Evolutionary conservation across 2,113 vertebrate species (phyloP).

Genomic region (Natator depressus): DNA sequence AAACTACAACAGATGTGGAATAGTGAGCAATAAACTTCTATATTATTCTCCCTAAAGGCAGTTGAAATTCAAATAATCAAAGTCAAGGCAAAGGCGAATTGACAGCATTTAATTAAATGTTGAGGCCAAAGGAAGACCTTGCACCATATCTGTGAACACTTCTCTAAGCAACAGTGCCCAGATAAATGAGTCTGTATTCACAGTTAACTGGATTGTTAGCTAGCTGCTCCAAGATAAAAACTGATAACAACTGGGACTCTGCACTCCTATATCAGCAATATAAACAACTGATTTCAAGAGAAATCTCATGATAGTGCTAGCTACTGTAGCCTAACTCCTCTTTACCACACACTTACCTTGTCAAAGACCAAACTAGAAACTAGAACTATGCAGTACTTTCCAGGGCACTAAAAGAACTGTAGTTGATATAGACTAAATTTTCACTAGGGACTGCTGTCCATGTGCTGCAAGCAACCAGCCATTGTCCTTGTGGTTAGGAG

Average conservation of each 20-base stretch:
- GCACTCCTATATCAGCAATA: background rate
- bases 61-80: slow-evolving; percentile 67
- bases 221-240: background rate
- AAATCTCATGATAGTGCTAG: background rate
- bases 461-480: background rate
- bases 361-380: background rate
- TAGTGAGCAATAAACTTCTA: slow-evolving; percentile 60
- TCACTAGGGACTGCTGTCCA: background rate
- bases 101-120: slow-evolving; percentile 59
- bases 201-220: background rate
- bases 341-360: background rate
- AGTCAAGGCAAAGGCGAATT: slow-evolving; percentile 53
- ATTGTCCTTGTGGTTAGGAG: slow-evolving; percentile 7
- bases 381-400: background rate
- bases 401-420: background rate
- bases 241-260: background rate
- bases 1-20: slow-evolving; percentile 73
- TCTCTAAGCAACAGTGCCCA: background rate
- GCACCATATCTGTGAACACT: slow-evolving; percentile 10
- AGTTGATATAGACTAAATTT: background rate
- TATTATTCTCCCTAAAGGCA: slow-evolving; percentile 66
- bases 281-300: background rate
- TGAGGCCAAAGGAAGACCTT: slow-evolving; percentile 42
- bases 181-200: background rate
- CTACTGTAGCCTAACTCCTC: background rate